Evolutionary conservation across 2,888 invertebrate species (phyloP).

Genomic region (Kryphioiulus occultus): DNA sequence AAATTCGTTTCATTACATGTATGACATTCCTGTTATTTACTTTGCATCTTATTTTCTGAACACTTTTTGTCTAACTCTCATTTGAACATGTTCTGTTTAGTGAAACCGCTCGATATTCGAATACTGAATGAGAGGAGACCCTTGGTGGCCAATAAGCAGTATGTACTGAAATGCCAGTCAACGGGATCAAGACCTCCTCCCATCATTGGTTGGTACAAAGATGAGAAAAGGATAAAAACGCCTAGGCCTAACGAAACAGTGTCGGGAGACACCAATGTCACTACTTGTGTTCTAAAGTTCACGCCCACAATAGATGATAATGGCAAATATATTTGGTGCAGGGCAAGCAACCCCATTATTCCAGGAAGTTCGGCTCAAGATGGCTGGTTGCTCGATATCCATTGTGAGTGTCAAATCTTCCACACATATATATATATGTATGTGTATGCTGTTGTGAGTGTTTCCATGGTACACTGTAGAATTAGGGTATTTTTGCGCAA

Average conservation of each 20-base stretch:
- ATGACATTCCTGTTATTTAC: no score
- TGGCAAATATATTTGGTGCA: slow-evolving; percentile 67
- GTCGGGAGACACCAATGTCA: slow-evolving; percentile 55
- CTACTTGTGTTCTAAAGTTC: slow-evolving; percentile 57
- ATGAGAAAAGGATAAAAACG: slow-evolving; percentile 74
- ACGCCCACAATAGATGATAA: slow-evolving; percentile 57
- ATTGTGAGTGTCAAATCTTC: slow-evolving; percentile 56
- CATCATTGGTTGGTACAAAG: slow-evolving; percentile 85
- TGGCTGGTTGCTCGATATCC: slow-evolving; percentile 57
- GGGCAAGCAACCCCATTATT: slow-evolving; percentile 58
- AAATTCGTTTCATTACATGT: no score
- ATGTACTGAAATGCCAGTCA: slow-evolving; percentile 82
- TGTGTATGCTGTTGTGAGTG: no score
- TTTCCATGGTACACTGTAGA: no score
- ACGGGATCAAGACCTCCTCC: slow-evolving; percentile 86
- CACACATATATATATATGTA: no score
- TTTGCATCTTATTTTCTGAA: no score
- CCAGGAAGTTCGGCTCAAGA: slow-evolving; percentile 57
- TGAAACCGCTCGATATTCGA: slow-evolving; percentile 80
- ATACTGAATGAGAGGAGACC: slow-evolving; percentile 83
- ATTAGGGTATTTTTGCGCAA: no score
- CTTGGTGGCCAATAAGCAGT: slow-evolving; percentile 80
- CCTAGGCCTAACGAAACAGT: slow-evolving; percentile 55
- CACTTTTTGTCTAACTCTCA: no score
- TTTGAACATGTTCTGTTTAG: slow-evolving; percentile 66